Percentiles rank a stretch among this genome's conserved stretches.
These are phyloP conservation scores for Aegotheles bennettii DNA, from an alignment of 2,113 vertebrate species.

Conservation along the genomic window DNA sequence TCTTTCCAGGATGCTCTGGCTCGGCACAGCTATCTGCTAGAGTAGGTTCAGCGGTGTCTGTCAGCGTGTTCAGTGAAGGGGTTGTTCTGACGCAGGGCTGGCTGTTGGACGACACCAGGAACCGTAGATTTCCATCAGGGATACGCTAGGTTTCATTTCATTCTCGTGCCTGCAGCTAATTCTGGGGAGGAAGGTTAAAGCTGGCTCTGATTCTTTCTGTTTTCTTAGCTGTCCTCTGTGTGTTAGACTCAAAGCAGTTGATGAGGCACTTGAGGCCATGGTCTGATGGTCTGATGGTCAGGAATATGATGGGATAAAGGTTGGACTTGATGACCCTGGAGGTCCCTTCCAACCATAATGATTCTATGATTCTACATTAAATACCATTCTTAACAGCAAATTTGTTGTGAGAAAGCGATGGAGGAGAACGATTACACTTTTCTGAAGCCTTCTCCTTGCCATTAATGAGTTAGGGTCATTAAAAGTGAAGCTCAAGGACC, in stretches of 20 bases:
- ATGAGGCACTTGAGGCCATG: too few relatives aligned
- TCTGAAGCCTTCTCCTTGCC: neutral
- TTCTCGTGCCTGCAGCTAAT: neutral
- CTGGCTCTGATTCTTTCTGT: neutral
- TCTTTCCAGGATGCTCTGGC: neutral
- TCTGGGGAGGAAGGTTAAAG: neutral
- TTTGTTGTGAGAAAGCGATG: accelerated
- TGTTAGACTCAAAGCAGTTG: neutral
- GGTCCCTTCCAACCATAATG: too few relatives aligned
- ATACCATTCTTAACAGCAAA: neutral
- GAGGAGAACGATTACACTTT: neutral
- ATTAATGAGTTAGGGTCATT: neutral
- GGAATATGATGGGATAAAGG: too few relatives aligned
- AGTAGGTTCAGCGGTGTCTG: neutral
- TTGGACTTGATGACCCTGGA: too few relatives aligned
- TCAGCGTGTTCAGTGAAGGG: neutral
- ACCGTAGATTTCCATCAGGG: neutral
- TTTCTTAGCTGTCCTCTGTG: neutral
- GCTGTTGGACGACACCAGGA: neutral
- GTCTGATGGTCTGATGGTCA: too few relatives aligned
- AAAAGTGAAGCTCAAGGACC: neutral
- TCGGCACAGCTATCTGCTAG: neutral
- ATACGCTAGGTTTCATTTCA: neutral
- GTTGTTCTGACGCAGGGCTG: accelerated
- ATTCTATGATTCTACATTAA: too few relatives aligned